Percentiles rank a stretch among this genome's conserved stretches.
Evolutionary conservation across 1,140 invertebrate species (phyloP).

Genomic region (Hylyphantes graminicola): DNA sequence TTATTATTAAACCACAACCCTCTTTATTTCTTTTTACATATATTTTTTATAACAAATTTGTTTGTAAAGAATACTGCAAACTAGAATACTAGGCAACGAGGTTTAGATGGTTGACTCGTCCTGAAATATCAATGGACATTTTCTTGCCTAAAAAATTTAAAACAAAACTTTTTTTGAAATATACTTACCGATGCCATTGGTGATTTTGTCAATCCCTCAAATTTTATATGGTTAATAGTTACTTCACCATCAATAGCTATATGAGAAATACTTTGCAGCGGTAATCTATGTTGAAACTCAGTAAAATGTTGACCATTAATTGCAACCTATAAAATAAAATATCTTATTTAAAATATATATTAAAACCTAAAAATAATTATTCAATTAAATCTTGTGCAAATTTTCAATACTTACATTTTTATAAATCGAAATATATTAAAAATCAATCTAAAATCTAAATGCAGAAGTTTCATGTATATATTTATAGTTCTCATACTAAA

Average conservation of each 20-base stretch:
- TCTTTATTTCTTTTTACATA: no score
- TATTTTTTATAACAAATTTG: no score
- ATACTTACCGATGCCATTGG: constrained; percentile 32
- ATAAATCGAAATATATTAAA: not conserved
- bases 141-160: not conserved
- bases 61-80: no score
- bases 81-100: no score
- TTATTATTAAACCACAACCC: no score
- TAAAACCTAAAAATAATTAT: not conserved
- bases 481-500: no score
- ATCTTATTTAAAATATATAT: constrained; percentile 1
- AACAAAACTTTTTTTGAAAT: not conserved
- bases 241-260: constrained; percentile 82
- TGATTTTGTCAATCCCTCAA: constrained; percentile 54
- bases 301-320: constrained; percentile 82
- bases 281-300: constrained; percentile 79
- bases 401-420: not conserved
- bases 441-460: not conserved
- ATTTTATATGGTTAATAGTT: constrained; percentile 67
- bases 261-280: constrained; percentile 75
- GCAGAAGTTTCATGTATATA: no score
- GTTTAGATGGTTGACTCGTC: no score
- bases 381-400: not conserved
- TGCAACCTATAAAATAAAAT: constrained; percentile 73
- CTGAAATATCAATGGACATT: no score